Evolutionary conservation across 2,113 vertebrate species (phyloP).

Genomic region (Kryptolebias marmoratus): DNA sequence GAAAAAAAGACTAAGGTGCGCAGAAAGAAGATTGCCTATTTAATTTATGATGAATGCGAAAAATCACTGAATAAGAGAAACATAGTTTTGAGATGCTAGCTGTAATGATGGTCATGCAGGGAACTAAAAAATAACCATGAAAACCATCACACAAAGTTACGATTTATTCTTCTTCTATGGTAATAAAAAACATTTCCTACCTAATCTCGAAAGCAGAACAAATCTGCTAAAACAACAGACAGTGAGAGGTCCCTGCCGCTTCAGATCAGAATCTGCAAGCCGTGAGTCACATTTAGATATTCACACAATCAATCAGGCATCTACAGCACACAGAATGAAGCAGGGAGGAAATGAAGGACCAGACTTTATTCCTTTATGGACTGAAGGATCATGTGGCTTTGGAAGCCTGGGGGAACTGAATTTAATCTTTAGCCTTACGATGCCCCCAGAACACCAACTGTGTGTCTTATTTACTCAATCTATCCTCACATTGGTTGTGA

Average conservation of each 20-base stretch:
- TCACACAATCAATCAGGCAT: constrained; percentile 45
- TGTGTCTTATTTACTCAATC: neutral
- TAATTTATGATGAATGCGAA: neutral
- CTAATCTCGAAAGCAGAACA: neutral
- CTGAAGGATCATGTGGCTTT: constrained; percentile 44
- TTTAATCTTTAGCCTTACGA: constrained; percentile 11
- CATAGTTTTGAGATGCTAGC: neutral
- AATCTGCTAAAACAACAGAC: constrained; percentile 72
- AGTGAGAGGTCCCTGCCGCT: constrained; percentile 55
- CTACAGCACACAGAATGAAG: constrained; percentile 43
- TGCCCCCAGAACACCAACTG: neutral
- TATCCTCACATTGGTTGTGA: too few relatives aligned
- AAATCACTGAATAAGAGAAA: neutral
- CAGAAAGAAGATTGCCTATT: neutral
- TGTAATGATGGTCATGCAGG: constrained; percentile 11
- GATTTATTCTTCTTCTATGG: constrained; percentile 62
- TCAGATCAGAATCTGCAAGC: constrained; percentile 57
- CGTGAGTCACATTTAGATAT: constrained; percentile 45
- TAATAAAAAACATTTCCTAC: constrained; percentile 58
- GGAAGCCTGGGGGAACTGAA: constrained; percentile 45
- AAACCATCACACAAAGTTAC: constrained; percentile 67
- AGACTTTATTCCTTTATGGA: constrained; percentile 30
- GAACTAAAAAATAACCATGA: constrained; percentile 38
- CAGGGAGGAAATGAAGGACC: constrained; percentile 56
- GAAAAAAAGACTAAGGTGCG: neutral